Base-by-base conservation (phyloP, 2,888 invertebrate genomes). In the Cataglyphis rosenhaueri region DNA sequence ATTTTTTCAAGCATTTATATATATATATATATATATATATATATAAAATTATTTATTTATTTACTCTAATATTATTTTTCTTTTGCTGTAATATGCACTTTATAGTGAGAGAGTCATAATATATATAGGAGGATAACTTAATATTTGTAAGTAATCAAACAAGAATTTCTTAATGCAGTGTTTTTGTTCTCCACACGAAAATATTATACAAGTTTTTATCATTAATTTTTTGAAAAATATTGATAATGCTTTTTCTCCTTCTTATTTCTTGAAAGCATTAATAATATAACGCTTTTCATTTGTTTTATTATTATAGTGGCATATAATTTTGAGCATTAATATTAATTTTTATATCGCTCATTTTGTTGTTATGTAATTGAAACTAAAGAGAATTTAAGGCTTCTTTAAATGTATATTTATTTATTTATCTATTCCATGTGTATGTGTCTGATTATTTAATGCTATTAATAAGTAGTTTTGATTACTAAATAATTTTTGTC, bases 121-220 rank as follows among this genome's bases (percentile, higher is more conserved):
- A 76, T 85, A 81, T 78, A 78, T 75, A 25, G 25, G 1, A 25
- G 25, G 25, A 25, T 25, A 25, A 52, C 38, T 75, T 74, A 68
- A 74, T 88, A 59, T 83, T 88, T 88, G 88, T 88, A 88, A 88
- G 88, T 88, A 88, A 88, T 79, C 84, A 87, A 81, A 79, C 84
- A 79, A 86, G 78, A 84, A 70, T 70, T 82, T 82, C 70, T 32
- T 44, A 48, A 52, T 35, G 8, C 25, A 41, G 12, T 6, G n/a
- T 76, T 52, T 38, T 52, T 38, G 15, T 57, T 41, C 41, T 29
- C 21, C 41, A 35, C 25, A 55, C 32, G 57, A 8, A 44, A 71
- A 9, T 59, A 32, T 59, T 57, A 18, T 32, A 48, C 5, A 57
- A 12, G 38, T 55, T 25, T 66, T 25, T 38, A 9, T 75, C n/a